Percentiles rank a stretch among this genome's conserved stretches.
Conservation (phyloP, 1,140 invertebrate genomes). For the Sycophaga agraensis region DNA sequence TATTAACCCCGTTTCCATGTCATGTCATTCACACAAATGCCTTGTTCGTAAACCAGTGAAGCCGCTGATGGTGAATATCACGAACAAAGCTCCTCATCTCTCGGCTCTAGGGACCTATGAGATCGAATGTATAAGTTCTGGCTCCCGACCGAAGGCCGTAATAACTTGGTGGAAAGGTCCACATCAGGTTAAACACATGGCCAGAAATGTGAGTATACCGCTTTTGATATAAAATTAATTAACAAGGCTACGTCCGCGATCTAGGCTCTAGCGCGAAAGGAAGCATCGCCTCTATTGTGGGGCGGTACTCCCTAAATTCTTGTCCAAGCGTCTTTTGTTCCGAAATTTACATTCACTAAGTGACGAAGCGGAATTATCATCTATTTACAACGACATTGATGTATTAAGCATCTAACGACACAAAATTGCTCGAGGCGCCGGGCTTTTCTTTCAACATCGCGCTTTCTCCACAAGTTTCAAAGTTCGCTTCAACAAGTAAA, state of each 20-base stretch:
- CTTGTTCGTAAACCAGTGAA: slow-evolving; percentile 39
- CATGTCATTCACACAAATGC: neutral
- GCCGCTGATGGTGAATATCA: slow-evolving; percentile 47
- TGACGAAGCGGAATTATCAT: no score
- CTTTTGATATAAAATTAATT: neutral
- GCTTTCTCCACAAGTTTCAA: no score
- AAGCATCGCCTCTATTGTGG: no score
- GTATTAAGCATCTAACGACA: no score
- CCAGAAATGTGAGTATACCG: slow-evolving; percentile 72
- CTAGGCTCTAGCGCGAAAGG: neutral
- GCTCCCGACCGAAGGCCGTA: slow-evolving; percentile 78
- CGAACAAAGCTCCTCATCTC: slow-evolving; percentile 41
- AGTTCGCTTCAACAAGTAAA: no score
- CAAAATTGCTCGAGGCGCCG: no score
- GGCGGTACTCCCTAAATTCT: no score
- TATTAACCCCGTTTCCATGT: no score
- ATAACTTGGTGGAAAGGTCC: slow-evolving; percentile 83
- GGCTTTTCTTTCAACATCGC: no score
- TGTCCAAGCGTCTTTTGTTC: no score
- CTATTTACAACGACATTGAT: no score
- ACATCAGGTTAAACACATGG: slow-evolving; percentile 75
- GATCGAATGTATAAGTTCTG: slow-evolving; percentile 77
- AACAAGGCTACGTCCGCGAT: neutral
- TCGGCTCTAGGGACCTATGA: slow-evolving; percentile 69
- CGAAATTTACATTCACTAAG: no score